Evolutionary conservation across 2,113 vertebrate genomes (phyloP), one percentile per base, ranked within the genome.

Genomic region (Chlamydotis undulata): DNA sequence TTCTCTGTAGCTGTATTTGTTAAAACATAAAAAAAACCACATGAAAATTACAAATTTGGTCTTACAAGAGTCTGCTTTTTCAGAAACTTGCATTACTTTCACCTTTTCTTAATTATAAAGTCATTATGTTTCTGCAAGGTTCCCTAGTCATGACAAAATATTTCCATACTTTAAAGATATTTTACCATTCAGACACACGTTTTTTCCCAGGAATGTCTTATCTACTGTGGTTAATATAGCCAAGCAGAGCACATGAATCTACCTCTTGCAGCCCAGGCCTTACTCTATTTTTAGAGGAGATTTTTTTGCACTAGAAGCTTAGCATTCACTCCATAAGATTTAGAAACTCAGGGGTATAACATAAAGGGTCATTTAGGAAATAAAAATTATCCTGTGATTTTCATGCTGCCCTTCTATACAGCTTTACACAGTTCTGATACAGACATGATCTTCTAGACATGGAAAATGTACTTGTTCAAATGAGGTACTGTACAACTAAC

Each of bases 1-100:
- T 99, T 76, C 98, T 99, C 97, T 99, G 99, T 33, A 99, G 98
- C 99, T 99, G 96, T 29, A 81, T 89, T 91, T 74, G 68, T 96
- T 55, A 43, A 71, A 67, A 97, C 85, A 91, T 7, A 77, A 91
- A 93, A 96, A 81, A 83, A 84, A 18, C 12, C 91, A 95, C 33
- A 71, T n/a, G 16, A 60, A 87, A 69, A 93, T 97, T 78, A 97
- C 14, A 89, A 45, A 69, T 57, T 47, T 63, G 31, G 81, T 26
- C 45, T 47, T 86, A 23, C 4, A 69, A 39, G 23, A 83, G 15
- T 45, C 35, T 73, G 18, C 14, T 55, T 80, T 95, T 86, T 76
- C 60, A 76, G 41, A 49, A 79, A 33, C 29, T 39, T 87, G 10
- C 37, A 89, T 57, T 79, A 87, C 79, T 71, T 84, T 69, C 10